These are phyloP conservation scores for Cheilosia variabilis DNA, from an alignment of 2,888 invertebrate species.

Conservation along the genomic window DNA sequence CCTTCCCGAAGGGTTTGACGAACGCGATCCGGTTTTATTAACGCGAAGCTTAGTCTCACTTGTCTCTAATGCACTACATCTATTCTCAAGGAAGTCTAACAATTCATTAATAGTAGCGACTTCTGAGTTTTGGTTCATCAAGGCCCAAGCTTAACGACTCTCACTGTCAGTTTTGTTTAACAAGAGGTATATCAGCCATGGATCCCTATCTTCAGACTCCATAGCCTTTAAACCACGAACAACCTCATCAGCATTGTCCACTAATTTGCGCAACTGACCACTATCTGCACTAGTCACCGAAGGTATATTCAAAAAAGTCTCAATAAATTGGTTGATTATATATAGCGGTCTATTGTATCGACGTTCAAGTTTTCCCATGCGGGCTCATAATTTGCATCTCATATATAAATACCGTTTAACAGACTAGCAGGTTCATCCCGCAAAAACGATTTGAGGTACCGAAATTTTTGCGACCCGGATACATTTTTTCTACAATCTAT, in stretches of 20 bases:
- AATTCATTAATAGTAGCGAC: not conserved
- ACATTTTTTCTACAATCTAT: not conserved
- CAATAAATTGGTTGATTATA: not conserved
- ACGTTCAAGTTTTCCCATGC: constrained; percentile 22
- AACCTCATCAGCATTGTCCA: not conserved
- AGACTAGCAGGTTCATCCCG: too few species aligned
- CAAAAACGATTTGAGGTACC: constrained; percentile 28
- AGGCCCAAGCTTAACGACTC: too few species aligned
- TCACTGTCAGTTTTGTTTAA: too few species aligned
- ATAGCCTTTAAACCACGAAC: not conserved
- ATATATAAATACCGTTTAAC: constrained; percentile 10
- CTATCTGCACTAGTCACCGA: constrained; percentile 1
- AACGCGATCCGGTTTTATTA: constrained; percentile 1
- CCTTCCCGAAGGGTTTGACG: constrained; percentile 7
- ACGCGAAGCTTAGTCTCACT: constrained; percentile 7
- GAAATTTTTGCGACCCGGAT: constrained; percentile 17
- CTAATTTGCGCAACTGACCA: not conserved
- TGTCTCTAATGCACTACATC: not conserved
- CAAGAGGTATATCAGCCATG: too few species aligned
- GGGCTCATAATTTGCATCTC: constrained; percentile 5
- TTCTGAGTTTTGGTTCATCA: too few species aligned
- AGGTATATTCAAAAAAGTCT: too few species aligned
- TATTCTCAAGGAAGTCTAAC: not conserved
- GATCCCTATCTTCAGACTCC: too few species aligned
- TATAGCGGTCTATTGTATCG: constrained; percentile 20